Base-by-base conservation (phyloP, 2,113 vertebrate genomes). In the Connochaetes taurinus region DNA sequence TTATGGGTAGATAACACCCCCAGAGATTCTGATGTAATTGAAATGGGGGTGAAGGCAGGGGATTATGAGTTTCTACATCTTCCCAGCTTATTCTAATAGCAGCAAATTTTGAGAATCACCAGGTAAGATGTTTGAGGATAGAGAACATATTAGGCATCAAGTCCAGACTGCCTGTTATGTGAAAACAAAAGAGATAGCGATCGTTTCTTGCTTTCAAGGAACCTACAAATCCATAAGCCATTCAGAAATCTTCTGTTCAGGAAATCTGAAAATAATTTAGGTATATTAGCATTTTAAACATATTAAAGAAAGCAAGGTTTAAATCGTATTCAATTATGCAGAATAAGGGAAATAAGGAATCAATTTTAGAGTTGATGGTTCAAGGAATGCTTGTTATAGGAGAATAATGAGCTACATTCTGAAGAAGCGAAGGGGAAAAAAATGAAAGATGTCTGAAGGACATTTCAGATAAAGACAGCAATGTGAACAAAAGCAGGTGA, bases 261-360 rank as follows among this genome's bases (percentile, higher is more conserved):
- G 13, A 94, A 97, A 60, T 92, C 33, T 43, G 80, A 96, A 92
- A 80, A 53, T 53, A 84, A 60, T 60, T 94, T 85, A 60, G 43
- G 36, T 85, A 78, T 45, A 97, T 58, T 45, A 60, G 17, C 94
- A 96, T 80, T 91, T 88, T 93, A 93, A 93, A 27, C 15, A 64
- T 82, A 93, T 91, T 94, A 94, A 94, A 40, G 36, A 76, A 93
- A 87, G 43, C 23, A 62, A 29, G 5, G 31, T 64, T 78, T n/a
- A 83, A 86, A 53, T 5, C 7, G 5, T n/a, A 82, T 50, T 82
- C 4, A 27, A 13, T 85, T 67, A 36, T 47, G 6, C 36, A 95
- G 67, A 74, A 94, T 80, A 89, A 94, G 29, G 27, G 29, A n/a
- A 93, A 90, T 45, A 95, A 87, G n/a, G 13, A 33, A 92, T 62